Conservation (phyloP, 2,113 vertebrate species). For the Potamarius usumacintae region DNA sequence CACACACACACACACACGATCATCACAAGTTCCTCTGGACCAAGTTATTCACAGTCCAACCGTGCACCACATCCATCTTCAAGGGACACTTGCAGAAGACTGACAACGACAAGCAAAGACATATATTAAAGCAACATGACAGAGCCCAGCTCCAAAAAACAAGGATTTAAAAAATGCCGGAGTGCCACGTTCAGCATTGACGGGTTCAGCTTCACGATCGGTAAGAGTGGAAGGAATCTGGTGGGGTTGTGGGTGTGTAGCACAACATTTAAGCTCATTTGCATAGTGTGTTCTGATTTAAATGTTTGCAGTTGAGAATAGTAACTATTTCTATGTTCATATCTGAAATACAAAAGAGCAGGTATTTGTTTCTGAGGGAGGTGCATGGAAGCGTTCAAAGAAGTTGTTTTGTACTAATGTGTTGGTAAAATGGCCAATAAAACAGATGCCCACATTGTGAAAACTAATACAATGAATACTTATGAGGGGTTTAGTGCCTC, state of each 20-base stretch:
- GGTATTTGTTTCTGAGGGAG: constrained; percentile 8
- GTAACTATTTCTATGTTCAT: constrained; percentile 16
- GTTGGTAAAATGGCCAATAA: not conserved
- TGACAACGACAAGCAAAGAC: not conserved
- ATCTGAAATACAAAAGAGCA: constrained; percentile 29
- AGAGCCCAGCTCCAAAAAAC: constrained; percentile 78
- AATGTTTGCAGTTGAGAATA: not conserved
- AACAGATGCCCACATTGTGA: not conserved
- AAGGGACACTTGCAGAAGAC: constrained; percentile 8
- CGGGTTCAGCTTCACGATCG: constrained; percentile 95
- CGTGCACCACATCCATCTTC: not conserved
- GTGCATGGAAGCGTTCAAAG: not conserved
- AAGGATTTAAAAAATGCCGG: constrained; percentile 89
- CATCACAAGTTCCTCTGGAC: not conserved
- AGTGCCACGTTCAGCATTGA: constrained; percentile 93
- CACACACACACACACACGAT: constrained; percentile 6
- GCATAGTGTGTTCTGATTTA: not conserved
- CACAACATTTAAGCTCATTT: not conserved
- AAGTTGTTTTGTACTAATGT: not conserved
- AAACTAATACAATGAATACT: not conserved
- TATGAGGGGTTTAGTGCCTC: not conserved
- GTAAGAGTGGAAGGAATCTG: constrained; percentile 68
- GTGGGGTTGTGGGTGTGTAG: not conserved
- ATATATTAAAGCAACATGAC: constrained; percentile 72
- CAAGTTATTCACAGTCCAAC: not conserved